Evolutionary conservation across 2,888 invertebrate species (phyloP).

Genomic region (Luperina testacea): DNA sequence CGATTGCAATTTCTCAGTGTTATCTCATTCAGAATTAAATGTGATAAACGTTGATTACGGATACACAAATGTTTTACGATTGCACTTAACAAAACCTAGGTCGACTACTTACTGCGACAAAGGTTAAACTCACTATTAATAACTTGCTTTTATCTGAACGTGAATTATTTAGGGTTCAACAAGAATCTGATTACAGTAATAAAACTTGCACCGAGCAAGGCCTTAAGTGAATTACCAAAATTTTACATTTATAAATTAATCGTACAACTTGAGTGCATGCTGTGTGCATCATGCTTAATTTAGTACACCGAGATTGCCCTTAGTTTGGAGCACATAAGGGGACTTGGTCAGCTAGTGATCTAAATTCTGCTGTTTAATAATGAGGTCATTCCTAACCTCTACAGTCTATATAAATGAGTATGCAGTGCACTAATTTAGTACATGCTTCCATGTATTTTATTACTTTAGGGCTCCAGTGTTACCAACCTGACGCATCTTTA

Average conservation of each 20-base stretch:
- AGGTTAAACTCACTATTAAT: conserved; percentile 54
- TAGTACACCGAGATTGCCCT: neutral
- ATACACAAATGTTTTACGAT: conserved; percentile 42
- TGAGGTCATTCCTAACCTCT: conserved; percentile 2
- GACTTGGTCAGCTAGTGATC: conserved; percentile 26
- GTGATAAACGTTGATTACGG: conserved; percentile 41
- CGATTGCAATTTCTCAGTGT: conserved; percentile 29
- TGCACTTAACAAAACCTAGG: conserved; percentile 59
- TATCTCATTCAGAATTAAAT: conserved; percentile 45
- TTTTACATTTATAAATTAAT: neutral
- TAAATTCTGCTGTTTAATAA: conserved; percentile 35
- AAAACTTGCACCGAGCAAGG: conserved; percentile 12
- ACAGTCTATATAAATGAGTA: neutral
- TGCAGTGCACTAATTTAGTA: neutral
- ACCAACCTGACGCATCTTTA: neutral
- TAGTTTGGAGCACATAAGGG: neutral
- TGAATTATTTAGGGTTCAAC: conserved; percentile 42
- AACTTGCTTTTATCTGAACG: conserved; percentile 46
- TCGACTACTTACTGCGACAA: conserved; percentile 41
- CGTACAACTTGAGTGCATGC: conserved; percentile 5
- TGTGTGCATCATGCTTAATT: conserved; percentile 11
- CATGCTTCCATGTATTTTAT: neutral
- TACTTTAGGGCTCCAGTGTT: conserved; percentile 6
- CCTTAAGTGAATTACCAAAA: neutral
- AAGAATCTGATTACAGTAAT: conserved; percentile 21